phyloP scores from a whole-genome alignment of 2,797 vertebrate genomes.

The Lithobates sylvaticus region DNA sequence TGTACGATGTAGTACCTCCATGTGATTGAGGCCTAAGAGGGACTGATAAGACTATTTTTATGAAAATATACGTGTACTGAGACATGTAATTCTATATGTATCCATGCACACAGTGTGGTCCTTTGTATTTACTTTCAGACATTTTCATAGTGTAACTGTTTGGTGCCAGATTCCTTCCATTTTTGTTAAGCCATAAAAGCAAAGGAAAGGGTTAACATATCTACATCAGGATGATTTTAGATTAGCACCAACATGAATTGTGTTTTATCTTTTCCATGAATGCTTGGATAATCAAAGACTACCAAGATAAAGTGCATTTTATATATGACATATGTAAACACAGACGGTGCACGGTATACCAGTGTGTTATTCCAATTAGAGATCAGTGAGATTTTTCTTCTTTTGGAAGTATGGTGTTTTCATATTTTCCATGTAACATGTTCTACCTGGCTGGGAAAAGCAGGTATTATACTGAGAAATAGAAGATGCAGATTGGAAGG shows the following conservation, averaged over 20 bases:
- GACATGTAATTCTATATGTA: too few species aligned
- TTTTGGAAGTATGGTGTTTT: background rate
- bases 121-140: too few species aligned
- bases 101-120: too few species aligned
- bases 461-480: background rate
- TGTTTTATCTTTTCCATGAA: background rate
- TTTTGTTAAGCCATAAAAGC: too few species aligned
- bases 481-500: conserved; percentile 12
- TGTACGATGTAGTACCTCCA: too few species aligned
- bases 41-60: too few species aligned
- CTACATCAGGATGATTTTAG: background rate
- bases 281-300: background rate
- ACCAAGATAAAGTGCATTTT: background rate
- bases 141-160: too few species aligned
- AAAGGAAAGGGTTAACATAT: too few species aligned
- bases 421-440: conserved; percentile 4
- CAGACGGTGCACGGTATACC: background rate
- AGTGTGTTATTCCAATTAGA: background rate
- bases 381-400: background rate
- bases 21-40: too few species aligned
- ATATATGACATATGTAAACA: background rate
- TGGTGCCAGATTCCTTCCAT: too few species aligned
- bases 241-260: too few species aligned
- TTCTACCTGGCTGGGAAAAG: conserved; percentile 3
- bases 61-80: too few species aligned